These are phyloP conservation scores for Phyllotreta striolata DNA, from an alignment of 2,888 invertebrate species.

Conservation along the genomic window DNA sequence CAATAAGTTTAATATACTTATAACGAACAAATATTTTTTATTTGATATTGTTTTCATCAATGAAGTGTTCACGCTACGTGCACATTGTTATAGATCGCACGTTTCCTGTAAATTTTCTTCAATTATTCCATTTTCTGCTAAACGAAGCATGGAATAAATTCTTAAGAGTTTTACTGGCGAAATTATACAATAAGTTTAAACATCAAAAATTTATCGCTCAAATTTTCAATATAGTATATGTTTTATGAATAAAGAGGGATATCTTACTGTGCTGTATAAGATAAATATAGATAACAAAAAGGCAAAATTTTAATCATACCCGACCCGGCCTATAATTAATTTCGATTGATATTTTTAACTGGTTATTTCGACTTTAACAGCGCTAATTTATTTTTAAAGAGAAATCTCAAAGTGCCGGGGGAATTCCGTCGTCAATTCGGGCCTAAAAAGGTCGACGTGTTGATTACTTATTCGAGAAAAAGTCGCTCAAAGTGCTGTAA, in stretches of 20 bases:
- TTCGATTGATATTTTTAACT: too few relatives aligned
- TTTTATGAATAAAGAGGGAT: too few relatives aligned
- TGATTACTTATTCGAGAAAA: slow-evolving; percentile 30
- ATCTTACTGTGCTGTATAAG: too few relatives aligned
- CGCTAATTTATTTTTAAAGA: slow-evolving; percentile 18
- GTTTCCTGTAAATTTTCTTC: slow-evolving; percentile 18
- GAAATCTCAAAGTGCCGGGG: slow-evolving; percentile 17
- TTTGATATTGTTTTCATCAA: not conserved
- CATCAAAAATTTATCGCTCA: too few relatives aligned
- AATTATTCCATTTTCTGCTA: slow-evolving; percentile 19
- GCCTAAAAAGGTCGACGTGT: slow-evolving; percentile 28
- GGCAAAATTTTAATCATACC: too few relatives aligned
- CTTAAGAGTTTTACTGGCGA: not conserved
- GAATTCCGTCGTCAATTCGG: slow-evolving; percentile 22
- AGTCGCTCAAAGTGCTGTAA: slow-evolving; percentile 28
- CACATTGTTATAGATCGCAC: slow-evolving; percentile 11
- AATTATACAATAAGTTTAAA: too few relatives aligned
- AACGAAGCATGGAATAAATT: not conserved
- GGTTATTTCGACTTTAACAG: slow-evolving; percentile 10
- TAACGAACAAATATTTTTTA: slow-evolving; percentile 3
- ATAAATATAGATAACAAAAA: too few relatives aligned
- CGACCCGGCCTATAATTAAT: too few relatives aligned
- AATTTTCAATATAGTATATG: too few relatives aligned
- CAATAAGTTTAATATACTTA: too few relatives aligned
- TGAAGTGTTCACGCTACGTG: slow-evolving; percentile 16